Conservation (phyloP, 2,888 invertebrate genomes). For the Trissolcus japonicus region DNA sequence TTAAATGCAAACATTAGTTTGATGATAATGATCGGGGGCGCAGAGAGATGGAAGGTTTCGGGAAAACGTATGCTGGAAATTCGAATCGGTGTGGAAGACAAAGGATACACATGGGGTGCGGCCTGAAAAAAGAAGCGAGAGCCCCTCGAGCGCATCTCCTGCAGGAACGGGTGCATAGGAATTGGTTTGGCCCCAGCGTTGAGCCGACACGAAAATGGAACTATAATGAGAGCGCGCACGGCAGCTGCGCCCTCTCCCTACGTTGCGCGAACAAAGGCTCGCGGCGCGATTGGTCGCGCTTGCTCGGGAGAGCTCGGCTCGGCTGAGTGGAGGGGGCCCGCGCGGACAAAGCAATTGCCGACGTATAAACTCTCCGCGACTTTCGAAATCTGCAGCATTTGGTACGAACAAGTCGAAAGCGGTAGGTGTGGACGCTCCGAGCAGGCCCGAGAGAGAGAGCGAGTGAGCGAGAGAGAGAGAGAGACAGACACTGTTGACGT, state of each 20-base stretch:
- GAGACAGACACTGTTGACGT: conserved; percentile 1
- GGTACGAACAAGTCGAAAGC: neutral
- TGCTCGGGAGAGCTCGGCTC: conserved; percentile 8
- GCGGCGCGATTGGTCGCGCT: conserved; percentile 7
- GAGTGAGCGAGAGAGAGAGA: neutral
- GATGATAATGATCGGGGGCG: neutral
- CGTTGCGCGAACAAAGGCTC: conserved; percentile 21
- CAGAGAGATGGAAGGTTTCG: neutral
- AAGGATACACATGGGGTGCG: conserved; percentile 6
- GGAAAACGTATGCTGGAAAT: conserved; percentile 1
- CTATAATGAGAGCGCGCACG: conserved; percentile 41
- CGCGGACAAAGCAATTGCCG: conserved; percentile 10
- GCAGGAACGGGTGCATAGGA: conserved; percentile 8
- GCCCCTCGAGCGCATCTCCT: conserved; percentile 16
- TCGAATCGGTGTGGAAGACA: neutral
- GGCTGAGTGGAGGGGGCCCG: neutral
- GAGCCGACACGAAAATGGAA: conserved; percentile 29
- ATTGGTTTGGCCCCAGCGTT: conserved; percentile 8
- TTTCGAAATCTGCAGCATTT: conserved; percentile 7
- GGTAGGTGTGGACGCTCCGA: neutral
- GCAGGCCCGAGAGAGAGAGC: neutral
- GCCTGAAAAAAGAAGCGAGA: conserved; percentile 5
- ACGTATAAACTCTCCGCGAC: conserved; percentile 5
- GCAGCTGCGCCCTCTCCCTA: conserved; percentile 23
- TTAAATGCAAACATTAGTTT: no score